Base-by-base conservation (phyloP, 2,113 vertebrate species). In the Triplophysa siluroides region DNA sequence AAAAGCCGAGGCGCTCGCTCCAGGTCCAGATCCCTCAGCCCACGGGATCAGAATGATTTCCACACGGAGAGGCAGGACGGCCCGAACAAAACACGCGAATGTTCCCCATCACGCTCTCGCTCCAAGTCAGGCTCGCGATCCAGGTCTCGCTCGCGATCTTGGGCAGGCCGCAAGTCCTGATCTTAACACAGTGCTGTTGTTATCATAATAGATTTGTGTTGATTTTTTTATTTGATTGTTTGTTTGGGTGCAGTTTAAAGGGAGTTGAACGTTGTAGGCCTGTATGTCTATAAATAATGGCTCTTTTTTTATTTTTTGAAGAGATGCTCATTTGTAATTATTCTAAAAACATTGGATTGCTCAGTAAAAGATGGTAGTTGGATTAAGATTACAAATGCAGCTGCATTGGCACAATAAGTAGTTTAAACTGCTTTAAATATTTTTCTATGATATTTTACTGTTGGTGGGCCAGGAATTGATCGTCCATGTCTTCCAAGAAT, bases 161-260 rank as follows among this genome's bases (percentile, higher is more conserved):
- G 95, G 95, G 95, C 96, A 63, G 96, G 95, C 71, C 95, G 94
- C 86, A 97, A 98, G 90, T 96, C 95, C 64, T 95, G 54, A 58
- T n/a, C 1, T 18, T 18, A 56, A 19, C 52, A 56, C 18, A 56
- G 18, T 4, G 18, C 18, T 18, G 7, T 56, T 50, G 50, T 4
- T 54, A 18, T 54, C 14, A 18, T 18, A 54, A 18, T 16, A 5
- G 14, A 16, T 50, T 18, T 6, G 14, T 18, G 54, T 58, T 58
- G 19, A 56, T 58, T 10, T 58, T 56, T 56, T 21, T 52, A 16
- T 52, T 38, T 2, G 26, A 18, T 64, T 10, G 18, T 38, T n/a
- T 16, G 2, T 63, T 63, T 8, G 9, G 24, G 5, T 54, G 26
- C 69, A 71, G 54, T 21, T 58, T 58, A 58, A 58, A 58, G 8